phyloP scores from a whole-genome alignment of 2,888 invertebrate genomes.

The Onchidella celtica region DNA sequence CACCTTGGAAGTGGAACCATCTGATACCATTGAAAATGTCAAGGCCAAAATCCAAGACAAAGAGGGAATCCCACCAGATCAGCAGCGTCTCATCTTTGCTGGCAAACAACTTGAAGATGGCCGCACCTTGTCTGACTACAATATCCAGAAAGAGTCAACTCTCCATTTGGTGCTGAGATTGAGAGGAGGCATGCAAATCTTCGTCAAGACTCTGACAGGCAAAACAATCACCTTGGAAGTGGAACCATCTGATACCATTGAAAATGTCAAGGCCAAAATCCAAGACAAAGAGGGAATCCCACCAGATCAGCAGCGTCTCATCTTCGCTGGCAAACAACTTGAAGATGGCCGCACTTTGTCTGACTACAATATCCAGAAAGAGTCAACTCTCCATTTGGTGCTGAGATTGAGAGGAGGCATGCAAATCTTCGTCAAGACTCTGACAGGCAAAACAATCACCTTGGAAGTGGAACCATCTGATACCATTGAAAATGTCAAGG shows the following conservation, averaged over 20 bases:
- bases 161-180: slow-evolving; percentile 85
- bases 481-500: slow-evolving; percentile 95
- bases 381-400: slow-evolving; percentile 94
- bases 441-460: slow-evolving; percentile 78
- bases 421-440: slow-evolving; percentile 87
- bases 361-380: slow-evolving; percentile 97
- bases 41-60: slow-evolving; percentile 84
- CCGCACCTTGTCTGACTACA: slow-evolving; percentile 93
- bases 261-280: slow-evolving; percentile 50
- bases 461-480: slow-evolving; percentile 87
- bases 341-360: slow-evolving; percentile 96
- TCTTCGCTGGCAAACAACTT: slow-evolving; percentile 96
- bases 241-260: slow-evolving; percentile 52
- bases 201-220: slow-evolving; percentile 53
- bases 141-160: slow-evolving; percentile 97
- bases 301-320: slow-evolving; percentile 91
- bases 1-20: slow-evolving; percentile 85
- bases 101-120: slow-evolving; percentile 98
- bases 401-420: slow-evolving; percentile 89
- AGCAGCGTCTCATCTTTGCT: slow-evolving; percentile 94
- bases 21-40: slow-evolving; percentile 96
- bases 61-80: slow-evolving; percentile 85
- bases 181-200: slow-evolving; percentile 53
- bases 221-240: slow-evolving; percentile 53
- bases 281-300: slow-evolving; percentile 49